Evolutionary conservation across 2,888 invertebrate species (phyloP), one percentile per base, ranked within the genome.

Genomic region (Clivina fossor): DNA sequence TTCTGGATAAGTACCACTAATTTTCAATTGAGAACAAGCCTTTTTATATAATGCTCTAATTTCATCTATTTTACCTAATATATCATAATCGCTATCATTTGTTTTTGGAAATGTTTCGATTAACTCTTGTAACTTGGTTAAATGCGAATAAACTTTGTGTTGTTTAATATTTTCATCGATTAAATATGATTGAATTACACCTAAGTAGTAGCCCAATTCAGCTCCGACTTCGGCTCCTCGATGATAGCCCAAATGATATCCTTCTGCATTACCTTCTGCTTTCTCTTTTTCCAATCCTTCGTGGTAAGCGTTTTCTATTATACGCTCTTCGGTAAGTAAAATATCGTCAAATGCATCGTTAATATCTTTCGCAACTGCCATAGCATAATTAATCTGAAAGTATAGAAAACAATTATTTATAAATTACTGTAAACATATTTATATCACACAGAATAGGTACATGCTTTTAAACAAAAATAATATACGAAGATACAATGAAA

Each of bases 211-310:
- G 4, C 91, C 92, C 66, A 93, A 72, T 73, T 90, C 89, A 38
- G 84, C 80, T 2, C 90, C 90, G 13, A 91, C 68, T 68, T 86
- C 82, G 47, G 84, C 81, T 7, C 89, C 90, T 71, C 84, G 81
- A 60, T 89, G 86, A 69, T 88, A 89, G 1, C 92, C 92, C 58
- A 86, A 74, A 69, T 87, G 86, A 68, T 79, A 87, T 1, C 84
- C 88, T 68, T 86, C 84, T 13, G 81, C 68, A 64, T 82, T 84
- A 2, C 84, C 87, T 64, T 83, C 78, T 24, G 73, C 70, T 44
- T 71, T 71, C 1, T 89, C 90, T 62, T 78, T 78, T 56, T 74
- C 68, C 59, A 77, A 83, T 3, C 91, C 92, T 73, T 88, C 83
- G 48, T 81, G 69, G 69, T 85, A 90, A 54, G 85, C 84, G 63